Base-by-base conservation (phyloP, 2,888 invertebrate genomes). In the Seira ritae region DNA sequence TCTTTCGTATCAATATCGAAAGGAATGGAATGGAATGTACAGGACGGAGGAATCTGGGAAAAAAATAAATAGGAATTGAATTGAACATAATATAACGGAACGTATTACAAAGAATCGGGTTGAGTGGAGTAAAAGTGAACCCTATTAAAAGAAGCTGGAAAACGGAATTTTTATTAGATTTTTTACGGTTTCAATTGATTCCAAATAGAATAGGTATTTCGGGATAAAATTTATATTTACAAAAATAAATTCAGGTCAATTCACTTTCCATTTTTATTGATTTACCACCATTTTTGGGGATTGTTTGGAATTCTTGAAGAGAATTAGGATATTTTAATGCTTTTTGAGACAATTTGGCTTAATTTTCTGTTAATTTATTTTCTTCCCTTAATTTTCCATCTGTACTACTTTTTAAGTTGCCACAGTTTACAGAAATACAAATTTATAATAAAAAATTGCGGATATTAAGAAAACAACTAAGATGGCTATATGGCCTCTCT, bases 391-490 rank as follows among this genome's bases (percentile, higher is more conserved):
- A n/a, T n/a, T n/a, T n/a, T n/a, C n/a, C n/a, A n/a, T n/a, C n/a
- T n/a, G n/a, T n/a, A n/a, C n/a, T n/a, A 20, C 12, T 62, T 62
- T 20, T 62, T 12, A 15, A 4, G 15, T 62, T 62, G 62, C 20
- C 62, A 62, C 20, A 62, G 62, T 8, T 15, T n/a, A n/a, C n/a
- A n/a, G n/a, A n/a, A n/a, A n/a, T n/a, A n/a, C n/a, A n/a, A n/a
- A n/a, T n/a, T n/a, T n/a, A n/a, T n/a, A n/a, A n/a, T n/a, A n/a
- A n/a, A n/a, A 62, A 62, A 62, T 62, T 62, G 62, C 2, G n/a
- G 62, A 62, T 20, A 50, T 50, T 42, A 19, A 46, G 71, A 72
- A 66, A 79, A 79, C 67, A 65, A 50, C 55, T 1, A 8, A 62
- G 60, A n/a, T n/a, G n/a, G n/a, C 31, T 31, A 31, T 4, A 31